Base-by-base conservation (phyloP, 2,113 vertebrate genomes). In the Alaudala cheleensis region DNA sequence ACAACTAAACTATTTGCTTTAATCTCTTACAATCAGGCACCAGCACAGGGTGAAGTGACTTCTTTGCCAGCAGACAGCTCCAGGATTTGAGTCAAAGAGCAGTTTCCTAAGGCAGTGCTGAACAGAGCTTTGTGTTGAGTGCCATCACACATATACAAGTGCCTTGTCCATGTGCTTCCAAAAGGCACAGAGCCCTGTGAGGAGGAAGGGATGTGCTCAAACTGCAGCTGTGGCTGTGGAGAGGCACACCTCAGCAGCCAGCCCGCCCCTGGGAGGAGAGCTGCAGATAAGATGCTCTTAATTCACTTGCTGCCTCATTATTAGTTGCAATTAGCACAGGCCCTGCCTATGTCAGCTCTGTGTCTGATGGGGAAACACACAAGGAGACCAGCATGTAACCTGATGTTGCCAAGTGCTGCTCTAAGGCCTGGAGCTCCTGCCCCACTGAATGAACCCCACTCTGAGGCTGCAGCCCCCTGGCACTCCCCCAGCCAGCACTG, bases 391-490 rank as follows among this genome's bases (percentile, higher is more conserved):
- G 19, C 4, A 2, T 0, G 3, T 31, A 33, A 61, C 11, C 15
- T 8, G 1, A 15, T 6, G 26, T 11, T 39, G 31, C 54, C 58
- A 69, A 19, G 64, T 3, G 4, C 57, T 33, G 26, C 40, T 44
- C 13, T 56, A 37, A 44, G 70, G 66, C 28, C 77, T 31, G 77
- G 33, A 12, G 28, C 51, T 61, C 33, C 29, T 10, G 5, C 9
- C 2, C 29, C 1, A 0, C 39, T 4, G 13, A 23, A 33, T 1
- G n/a, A 39, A 26, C 0, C 5, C 7, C n/a, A n/a, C 16, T 15
- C 44, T 56, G 62, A 28, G 51, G 14, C 79, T 31, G 39, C 31
- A 76, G 58, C 11, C 23, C 50, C 60, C 51, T 23, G 21, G 70
- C 58, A 29, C 14, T 29, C 9, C 44, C n/a, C 51, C 33, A 42